These are phyloP conservation scores for Papilio gigon DNA, from an alignment of 2,888 invertebrate genomes.

Conservation along the genomic window DNA sequence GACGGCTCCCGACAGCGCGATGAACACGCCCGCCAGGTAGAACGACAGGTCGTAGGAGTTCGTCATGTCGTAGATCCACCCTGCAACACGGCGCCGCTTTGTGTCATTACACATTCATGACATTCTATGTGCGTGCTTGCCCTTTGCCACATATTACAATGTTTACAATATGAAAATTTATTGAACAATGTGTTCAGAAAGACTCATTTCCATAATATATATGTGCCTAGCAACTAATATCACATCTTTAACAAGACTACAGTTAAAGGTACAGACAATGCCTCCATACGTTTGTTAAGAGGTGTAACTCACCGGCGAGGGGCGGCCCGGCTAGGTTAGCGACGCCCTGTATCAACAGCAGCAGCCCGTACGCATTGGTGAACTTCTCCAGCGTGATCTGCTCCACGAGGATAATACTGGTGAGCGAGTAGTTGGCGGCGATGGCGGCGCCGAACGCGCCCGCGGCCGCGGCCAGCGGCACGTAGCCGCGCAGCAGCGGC, in stretches of 20 bases:
- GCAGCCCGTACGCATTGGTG: constrained; percentile 94
- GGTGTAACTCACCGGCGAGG: constrained; percentile 86
- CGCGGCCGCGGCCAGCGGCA: constrained; percentile 83
- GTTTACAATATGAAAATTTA: too few relatives aligned
- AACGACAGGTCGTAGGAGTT: constrained; percentile 90
- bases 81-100: constrained; percentile 73
- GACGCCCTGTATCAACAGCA: constrained; percentile 93
- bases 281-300: too few relatives aligned
- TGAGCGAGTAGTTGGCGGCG: constrained; percentile 95
- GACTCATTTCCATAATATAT: too few relatives aligned
- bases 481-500: constrained; percentile 84
- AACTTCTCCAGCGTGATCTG: constrained; percentile 94
- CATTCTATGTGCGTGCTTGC: too few relatives aligned
- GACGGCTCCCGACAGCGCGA: constrained; percentile 87
- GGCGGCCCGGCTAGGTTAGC: constrained; percentile 96
- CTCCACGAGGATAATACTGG: constrained; percentile 94
- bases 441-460: constrained; percentile 95
- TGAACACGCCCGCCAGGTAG: constrained; percentile 91
- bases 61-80: constrained; percentile 91
- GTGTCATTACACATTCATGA: too few relatives aligned
- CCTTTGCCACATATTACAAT: too few relatives aligned
- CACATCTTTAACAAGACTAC: too few relatives aligned
- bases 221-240: too few relatives aligned
- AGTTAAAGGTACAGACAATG: too few relatives aligned
- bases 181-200: too few relatives aligned